Evolutionary conservation across 2,888 invertebrate genomes (phyloP), one percentile per base, ranked within the genome.

Genomic region (Nowickia ferox): DNA sequence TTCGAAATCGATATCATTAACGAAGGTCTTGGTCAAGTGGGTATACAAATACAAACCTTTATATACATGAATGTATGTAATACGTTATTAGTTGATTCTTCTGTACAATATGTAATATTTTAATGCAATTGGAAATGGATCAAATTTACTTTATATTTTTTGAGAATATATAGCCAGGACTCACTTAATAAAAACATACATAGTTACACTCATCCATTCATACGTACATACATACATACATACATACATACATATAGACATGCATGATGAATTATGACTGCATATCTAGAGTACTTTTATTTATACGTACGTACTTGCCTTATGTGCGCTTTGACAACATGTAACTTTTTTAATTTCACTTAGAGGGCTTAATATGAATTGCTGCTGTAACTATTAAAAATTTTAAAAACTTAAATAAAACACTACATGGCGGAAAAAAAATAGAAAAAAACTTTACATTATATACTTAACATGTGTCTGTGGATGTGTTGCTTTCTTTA

Each of bases 301-400:
- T 30, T 30, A 22, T 68, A 15, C 42, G 66, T 15, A 22, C 44
- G 46, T 38, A 17, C 17, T n/a, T 42, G 61, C 11, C 57, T 61
- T 59, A 38, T 53, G 61, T 9, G 66, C 74, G 55, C 63, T 74
- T 79, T 75, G 55, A 79, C 51, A 79, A 78, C 72, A 68, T 57
- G 17, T 44, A 42, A 59, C 66, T 61, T 69, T 75, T 79, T 69
- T 68, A 78, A 72, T 74, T 84, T 61, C 61, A 84, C 63, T 75
- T 79, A 55, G 30, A 75, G 42, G 83, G 68, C 78, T 84, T 84
- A 84, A 48, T 63, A 69, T 69, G 78, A 84, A 84, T 84, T 84
- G 75, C 78, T 75, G 63, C 48, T 78, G 84, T 79, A 69, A 79
- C 69, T 46, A 53, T 74, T 68, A 68, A 69, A 84, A 78, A 74